Base-by-base conservation (phyloP, 2,888 invertebrate genomes). In the Sussaba pulchella region DNA sequence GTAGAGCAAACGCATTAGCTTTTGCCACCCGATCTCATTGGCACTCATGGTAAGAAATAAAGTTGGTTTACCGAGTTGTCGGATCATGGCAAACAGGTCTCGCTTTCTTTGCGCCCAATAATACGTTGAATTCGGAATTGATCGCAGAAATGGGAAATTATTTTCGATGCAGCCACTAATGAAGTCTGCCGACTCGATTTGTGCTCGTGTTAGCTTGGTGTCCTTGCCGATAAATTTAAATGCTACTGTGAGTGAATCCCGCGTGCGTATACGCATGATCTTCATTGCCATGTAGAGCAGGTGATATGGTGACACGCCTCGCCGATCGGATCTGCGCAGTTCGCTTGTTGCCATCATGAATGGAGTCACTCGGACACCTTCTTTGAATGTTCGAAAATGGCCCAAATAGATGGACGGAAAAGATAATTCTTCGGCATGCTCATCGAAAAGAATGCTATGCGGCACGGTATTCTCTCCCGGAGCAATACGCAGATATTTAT, bases 261-360 rank as follows among this genome's bases (percentile, higher is more conserved):
- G 39, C 14, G 67, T 39, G 24, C 90, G 84, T 12, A 86, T 24
- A 50, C 91, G 84, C 82, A 92, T 73, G 9, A 89, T 90, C 76
- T 92, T 92, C 90, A 90, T 89, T 4, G 92, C 92, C 54, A 89
- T 85, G 85, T 92, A 92, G 61, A 93, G 87, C n/a, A 82, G 21
- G n/a, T 79, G 76, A 10, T 70, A 31, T 0, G 75, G 92, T 4
- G 81, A 91, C 72, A 87, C 89, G 80, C 88, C 92, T 63, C 92
- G 90, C 78, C 91, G 84, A 83, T 92, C 92, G 57, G 83, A 17
- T 5, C 92, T 86, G 83, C 91, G 82, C 82, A 92, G 47, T 80
- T 92, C 92, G 88, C 91, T 92, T 47, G 89, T 84, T n/a, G n/a
- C n/a, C n/a, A n/a, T n/a, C n/a, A n/a, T n/a, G n/a, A n/a, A n/a